Percentiles rank a stretch among this genome's conserved stretches.
These are phyloP conservation scores for Molanna angustata DNA, from an alignment of 2,888 invertebrate species.

Conservation along the genomic window DNA sequence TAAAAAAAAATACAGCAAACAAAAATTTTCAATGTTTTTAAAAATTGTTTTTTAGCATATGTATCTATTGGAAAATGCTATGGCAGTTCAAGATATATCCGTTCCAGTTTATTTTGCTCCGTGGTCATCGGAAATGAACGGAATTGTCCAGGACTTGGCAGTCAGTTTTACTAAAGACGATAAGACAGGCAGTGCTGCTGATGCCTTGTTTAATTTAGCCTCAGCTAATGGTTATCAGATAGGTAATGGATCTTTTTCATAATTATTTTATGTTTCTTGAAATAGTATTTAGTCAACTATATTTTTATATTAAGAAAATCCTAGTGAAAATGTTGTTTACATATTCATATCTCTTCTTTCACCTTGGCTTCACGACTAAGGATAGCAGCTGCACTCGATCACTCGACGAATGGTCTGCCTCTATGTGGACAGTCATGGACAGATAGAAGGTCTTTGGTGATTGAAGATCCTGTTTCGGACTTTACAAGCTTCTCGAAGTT, in stretches of 20 bases:
- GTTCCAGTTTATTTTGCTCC: conserved; percentile 87
- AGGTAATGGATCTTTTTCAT: conserved; percentile 39
- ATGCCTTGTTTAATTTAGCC: conserved; percentile 82
- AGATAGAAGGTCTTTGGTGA: too few species aligned
- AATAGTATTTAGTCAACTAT: neutral
- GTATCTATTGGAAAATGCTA: conserved; percentile 74
- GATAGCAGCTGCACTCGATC: too few species aligned
- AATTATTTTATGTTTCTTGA: neutral
- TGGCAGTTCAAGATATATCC: conserved; percentile 73
- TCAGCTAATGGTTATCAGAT: conserved; percentile 95
- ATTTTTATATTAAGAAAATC: too few species aligned
- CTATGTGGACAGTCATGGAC: too few species aligned
- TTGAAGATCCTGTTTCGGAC: too few species aligned
- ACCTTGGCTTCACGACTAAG: too few species aligned
- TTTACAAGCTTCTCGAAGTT: too few species aligned
- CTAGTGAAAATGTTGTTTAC: too few species aligned
- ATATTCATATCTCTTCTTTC: too few species aligned
- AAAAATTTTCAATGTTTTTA: too few species aligned
- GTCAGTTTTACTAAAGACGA: conserved; percentile 66
- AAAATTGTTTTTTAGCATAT: conserved; percentile 65
- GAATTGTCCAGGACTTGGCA: conserved; percentile 73
- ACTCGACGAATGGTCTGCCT: too few species aligned
- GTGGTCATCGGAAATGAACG: conserved; percentile 70
- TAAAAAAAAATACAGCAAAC: too few species aligned
- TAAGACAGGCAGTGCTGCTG: conserved; percentile 71